Evolutionary conservation across 1,140 invertebrate species (phyloP).

Genomic region (Drosophila santomea): DNA sequence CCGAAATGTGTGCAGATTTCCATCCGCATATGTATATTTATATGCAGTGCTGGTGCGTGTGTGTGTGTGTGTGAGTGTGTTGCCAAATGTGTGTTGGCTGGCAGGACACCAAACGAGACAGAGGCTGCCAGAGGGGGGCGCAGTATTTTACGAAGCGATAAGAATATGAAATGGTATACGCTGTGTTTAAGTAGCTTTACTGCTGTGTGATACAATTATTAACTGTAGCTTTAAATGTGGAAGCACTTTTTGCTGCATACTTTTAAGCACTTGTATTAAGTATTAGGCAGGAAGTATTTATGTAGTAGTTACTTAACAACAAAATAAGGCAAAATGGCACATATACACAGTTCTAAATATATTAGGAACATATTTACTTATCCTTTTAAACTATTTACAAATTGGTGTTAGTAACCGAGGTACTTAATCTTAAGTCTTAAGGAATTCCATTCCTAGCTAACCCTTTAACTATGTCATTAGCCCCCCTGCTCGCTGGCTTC

Average conservation of each 20-base stretch:
- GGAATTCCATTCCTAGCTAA: constrained; percentile 3
- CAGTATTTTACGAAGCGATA: neutral
- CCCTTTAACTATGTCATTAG: neutral
- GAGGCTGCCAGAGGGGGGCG: constrained; percentile 5
- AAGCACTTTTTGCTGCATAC: no score
- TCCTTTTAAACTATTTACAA: neutral
- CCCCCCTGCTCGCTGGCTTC: neutral
- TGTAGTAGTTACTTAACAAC: no score
- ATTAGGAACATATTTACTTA: neutral
- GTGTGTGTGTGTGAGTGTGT: neutral
- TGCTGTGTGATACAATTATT: no score
- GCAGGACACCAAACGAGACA: constrained; percentile 13
- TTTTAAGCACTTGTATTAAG: no score
- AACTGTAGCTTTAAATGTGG: no score
- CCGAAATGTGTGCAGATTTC: constrained; percentile 64
- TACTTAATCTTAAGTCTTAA: neutral
- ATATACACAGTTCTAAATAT: no score
- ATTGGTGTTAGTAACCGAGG: neutral
- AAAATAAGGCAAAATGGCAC: no score
- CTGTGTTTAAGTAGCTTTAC: constrained; percentile 3
- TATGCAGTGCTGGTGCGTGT: constrained; percentile 25
- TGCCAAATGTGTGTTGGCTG: constrained; percentile 23
- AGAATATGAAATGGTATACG: neutral
- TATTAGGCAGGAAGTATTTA: no score
- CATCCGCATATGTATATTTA: constrained; percentile 66